Conservation (phyloP, 1,140 invertebrate species). For the Nylanderia fulva region DNA sequence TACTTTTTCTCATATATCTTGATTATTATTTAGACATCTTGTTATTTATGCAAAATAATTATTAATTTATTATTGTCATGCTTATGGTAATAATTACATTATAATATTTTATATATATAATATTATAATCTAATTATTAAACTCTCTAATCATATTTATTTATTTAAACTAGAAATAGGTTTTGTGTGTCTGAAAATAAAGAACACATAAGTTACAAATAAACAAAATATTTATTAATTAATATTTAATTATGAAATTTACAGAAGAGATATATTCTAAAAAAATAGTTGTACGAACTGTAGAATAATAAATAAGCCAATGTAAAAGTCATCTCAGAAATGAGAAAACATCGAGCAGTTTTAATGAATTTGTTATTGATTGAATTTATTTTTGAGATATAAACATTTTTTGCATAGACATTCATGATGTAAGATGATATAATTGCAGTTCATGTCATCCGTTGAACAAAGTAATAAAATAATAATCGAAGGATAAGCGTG, state of each 20-base stretch:
- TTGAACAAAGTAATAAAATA: neutral
- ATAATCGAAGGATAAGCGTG: neutral
- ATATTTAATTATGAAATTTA: neutral
- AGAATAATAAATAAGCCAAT: neutral
- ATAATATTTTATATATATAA: no score
- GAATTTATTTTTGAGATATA: conserved; percentile 2
- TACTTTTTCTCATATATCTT: no score
- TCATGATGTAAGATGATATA: neutral
- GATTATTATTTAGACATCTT: no score
- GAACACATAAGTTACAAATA: neutral
- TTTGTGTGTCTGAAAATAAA: neutral
- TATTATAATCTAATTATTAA: neutral
- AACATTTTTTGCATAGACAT: neutral
- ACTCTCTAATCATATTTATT: no score
- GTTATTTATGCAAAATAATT: no score
- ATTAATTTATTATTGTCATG: no score
- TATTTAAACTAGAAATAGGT: neutral
- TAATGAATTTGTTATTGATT: neutral
- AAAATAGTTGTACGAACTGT: neutral
- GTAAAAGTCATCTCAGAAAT: neutral
- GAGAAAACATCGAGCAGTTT: neutral
- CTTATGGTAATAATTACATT: no score
- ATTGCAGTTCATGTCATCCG: neutral
- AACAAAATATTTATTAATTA: neutral
- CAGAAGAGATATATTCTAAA: neutral